phyloP scores from a whole-genome alignment of 1,140 invertebrate species.

The Pantala flavescens region DNA sequence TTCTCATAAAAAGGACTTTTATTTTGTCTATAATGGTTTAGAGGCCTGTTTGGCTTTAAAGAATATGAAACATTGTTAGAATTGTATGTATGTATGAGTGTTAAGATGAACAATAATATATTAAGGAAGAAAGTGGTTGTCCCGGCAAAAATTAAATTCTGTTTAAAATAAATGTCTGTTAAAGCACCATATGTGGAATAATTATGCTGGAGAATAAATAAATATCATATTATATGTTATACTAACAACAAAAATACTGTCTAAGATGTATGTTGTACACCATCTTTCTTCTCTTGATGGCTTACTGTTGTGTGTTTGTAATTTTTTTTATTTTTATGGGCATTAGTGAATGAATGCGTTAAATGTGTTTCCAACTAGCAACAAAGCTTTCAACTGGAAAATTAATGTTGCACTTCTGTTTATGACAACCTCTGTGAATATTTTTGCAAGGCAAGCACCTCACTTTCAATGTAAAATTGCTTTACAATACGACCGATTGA shows the following conservation, averaged over 20 bases:
- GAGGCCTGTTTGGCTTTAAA: background rate
- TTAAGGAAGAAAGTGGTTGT: background rate
- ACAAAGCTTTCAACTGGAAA: background rate
- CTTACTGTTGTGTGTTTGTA: slow-evolving; percentile 1
- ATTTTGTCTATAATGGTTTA: background rate
- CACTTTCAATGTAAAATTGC: background rate
- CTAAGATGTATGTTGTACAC: background rate
- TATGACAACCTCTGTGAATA: background rate
- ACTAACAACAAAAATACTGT: background rate
- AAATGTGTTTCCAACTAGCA: background rate
- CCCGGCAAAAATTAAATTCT: background rate
- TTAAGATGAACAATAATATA: background rate
- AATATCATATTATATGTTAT: background rate
- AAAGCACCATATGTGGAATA: background rate
- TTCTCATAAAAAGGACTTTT: slow-evolving; percentile 7
- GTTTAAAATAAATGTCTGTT: background rate
- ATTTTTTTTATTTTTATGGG: background rate
- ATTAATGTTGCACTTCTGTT: background rate
- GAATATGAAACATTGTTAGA: background rate
- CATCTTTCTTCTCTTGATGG: slow-evolving; percentile 1
- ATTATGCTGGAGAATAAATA: background rate
- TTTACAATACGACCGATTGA: background rate
- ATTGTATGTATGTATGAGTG: background rate
- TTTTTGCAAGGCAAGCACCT: background rate
- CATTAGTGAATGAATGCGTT: background rate